Base-by-base conservation (phyloP, 2,888 invertebrate species). In the Epistrophe grossulariae region DNA sequence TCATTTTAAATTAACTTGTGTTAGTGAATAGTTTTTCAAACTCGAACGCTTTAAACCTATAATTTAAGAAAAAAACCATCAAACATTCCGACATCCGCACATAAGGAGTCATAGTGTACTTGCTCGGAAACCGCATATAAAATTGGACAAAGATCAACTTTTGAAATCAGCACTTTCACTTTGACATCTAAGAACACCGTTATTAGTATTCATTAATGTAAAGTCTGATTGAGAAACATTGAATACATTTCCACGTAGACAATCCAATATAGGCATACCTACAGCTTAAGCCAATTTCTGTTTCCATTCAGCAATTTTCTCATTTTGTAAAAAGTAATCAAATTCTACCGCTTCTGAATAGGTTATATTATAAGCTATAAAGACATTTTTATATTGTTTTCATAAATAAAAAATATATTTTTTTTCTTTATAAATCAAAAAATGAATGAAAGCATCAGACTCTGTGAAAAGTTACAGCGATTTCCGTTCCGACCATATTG, bases 371-470 rank as follows among this genome's bases (percentile, higher is more conserved):
- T 24, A 2, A 43, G 57, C 48, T 17, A 57, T 35, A 80, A 38
- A 77, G 60, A 82, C 43, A 60, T 62, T 64, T 55, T 62, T 24
- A 24, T 40, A 62, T 40, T 15, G 40, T 40, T 62, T 62, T 62
- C 24, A 43, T 7, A 35, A 13, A n/a, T n/a, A n/a, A 60, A 60
- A 60, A 19, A 60, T 7, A 24, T 52, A 24, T 24, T 3, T 24
- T 28, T 55, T 31, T 9, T 9, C 8, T 55, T 38, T 28, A 43
- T 19, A 59, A 31, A 82, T 66, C 43, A 78, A 83, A 78, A 83
- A 83, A 60, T 83, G 38, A 74, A 70, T 79, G 28, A 78, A 81
- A 70, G 45, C 60, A 50, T 28, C 62, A 76, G 72, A 59, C 70
- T 45, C n/a, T 76, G 57, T 76, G 50, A 76, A 79, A 72, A 43